Evolutionary conservation across 2,888 invertebrate species (phyloP).

Genomic region (Microplitis manilae): DNA sequence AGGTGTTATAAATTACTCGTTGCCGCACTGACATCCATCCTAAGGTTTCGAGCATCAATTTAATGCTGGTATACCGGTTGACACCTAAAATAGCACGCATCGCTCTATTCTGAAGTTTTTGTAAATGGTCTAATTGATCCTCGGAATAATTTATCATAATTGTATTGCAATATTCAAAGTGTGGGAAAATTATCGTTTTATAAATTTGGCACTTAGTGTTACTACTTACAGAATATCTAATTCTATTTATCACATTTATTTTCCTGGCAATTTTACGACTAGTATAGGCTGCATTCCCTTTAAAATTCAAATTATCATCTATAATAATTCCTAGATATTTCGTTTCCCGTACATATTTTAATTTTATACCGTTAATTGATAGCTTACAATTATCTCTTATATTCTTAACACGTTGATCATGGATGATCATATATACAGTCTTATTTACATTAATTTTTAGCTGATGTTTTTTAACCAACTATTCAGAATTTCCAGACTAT

Average conservation of each 20-base stretch:
- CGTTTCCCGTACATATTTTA: neutral
- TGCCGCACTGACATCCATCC: neutral
- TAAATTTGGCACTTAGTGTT: neutral
- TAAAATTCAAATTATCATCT: neutral
- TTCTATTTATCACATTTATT: neutral
- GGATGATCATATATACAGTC: too few relatives aligned
- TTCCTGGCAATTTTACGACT: neutral
- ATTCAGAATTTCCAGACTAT: neutral
- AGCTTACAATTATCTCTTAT: too few relatives aligned
- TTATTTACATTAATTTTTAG: too few relatives aligned
- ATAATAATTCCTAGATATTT: neutral
- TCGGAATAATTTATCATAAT: constrained; percentile 2
- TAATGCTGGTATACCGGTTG: neutral
- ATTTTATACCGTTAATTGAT: neutral
- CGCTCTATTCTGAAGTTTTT: constrained; percentile 15
- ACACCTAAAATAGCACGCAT: neutral
- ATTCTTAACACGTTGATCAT: neutral
- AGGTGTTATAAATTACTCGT: too few relatives aligned
- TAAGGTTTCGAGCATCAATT: neutral
- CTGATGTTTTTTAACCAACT: neutral
- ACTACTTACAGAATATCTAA: neutral
- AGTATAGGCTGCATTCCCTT: neutral
- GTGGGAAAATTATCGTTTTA: neutral
- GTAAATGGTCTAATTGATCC: neutral
- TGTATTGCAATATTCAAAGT: constrained; percentile 4